These are phyloP conservation scores for Toxotes chatareus DNA, from an alignment of 2,113 vertebrate species.

Conservation along the genomic window DNA sequence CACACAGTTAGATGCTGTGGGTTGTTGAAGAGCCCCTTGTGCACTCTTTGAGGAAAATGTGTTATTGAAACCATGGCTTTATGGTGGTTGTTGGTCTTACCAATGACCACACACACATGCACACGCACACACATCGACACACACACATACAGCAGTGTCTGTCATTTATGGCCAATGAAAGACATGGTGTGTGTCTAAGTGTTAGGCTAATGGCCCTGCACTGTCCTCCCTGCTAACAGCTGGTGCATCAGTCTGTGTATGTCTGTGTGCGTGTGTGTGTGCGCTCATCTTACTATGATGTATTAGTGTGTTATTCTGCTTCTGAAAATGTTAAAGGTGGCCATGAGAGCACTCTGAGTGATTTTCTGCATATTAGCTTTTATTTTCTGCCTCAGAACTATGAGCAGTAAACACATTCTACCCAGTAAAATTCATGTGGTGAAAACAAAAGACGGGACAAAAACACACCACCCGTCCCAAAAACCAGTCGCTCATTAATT, in stretches of 20 bases:
- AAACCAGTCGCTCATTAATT: conserved; percentile 3
- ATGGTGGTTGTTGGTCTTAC: conserved; percentile 59
- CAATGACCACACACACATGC: conserved; percentile 40
- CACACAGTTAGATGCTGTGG: conserved; percentile 42
- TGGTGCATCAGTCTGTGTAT: conserved; percentile 27
- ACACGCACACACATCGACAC: not conserved
- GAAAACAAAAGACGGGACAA: conserved; percentile 14
- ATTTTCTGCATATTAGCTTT: conserved; percentile 68
- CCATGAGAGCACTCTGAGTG: conserved; percentile 41
- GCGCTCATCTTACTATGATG: conserved; percentile 16
- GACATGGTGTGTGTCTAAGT: conserved; percentile 75
- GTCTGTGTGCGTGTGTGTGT: conserved; percentile 13
- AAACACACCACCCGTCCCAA: not conserved
- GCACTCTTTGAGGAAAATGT: conserved; percentile 67
- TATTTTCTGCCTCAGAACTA: conserved; percentile 35
- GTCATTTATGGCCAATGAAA: conserved; percentile 73
- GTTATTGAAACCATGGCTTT: conserved; percentile 73
- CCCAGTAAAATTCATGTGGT: conserved; percentile 19
- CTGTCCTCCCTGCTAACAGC: conserved; percentile 56
- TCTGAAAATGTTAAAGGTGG: conserved; percentile 60
- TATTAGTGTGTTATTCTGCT: conserved; percentile 44
- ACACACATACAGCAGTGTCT: conserved; percentile 33
- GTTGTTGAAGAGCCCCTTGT: conserved; percentile 67
- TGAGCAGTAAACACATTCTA: conserved; percentile 19
- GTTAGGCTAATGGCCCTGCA: conserved; percentile 68